Percentiles rank a stretch among this genome's conserved stretches.
These are phyloP conservation scores for Diarsia rubi DNA, from an alignment of 2,888 invertebrate species.

Conservation along the genomic window DNA sequence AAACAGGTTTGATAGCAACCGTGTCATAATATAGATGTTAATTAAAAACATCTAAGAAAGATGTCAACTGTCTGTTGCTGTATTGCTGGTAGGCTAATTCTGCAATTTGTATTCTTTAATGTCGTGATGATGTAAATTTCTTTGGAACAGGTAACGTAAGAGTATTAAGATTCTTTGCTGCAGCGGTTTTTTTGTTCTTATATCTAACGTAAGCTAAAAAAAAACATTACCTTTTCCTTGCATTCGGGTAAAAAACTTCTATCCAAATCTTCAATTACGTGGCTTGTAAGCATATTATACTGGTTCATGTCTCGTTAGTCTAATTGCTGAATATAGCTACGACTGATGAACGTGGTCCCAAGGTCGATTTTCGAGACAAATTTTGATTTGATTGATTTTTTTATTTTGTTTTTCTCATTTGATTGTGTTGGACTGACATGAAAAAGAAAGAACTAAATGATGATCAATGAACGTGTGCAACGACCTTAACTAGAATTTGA, in stretches of 20 bases:
- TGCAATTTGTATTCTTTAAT: slow-evolving; percentile 41
- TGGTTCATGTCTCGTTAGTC: background rate
- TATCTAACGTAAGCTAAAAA: background rate
- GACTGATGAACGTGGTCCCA: background rate
- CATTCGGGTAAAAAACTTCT: too few species aligned
- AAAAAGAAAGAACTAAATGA: background rate
- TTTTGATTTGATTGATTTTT: too few species aligned
- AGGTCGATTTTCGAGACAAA: too few species aligned
- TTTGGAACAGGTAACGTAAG: background rate
- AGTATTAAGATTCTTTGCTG: background rate
- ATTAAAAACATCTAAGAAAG: slow-evolving; percentile 50
- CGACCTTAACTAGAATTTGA: background rate
- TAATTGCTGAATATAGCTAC: background rate
- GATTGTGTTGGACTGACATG: background rate
- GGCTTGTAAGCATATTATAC: background rate
- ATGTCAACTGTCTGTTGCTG: slow-evolving; percentile 37
- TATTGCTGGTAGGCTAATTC: slow-evolving; percentile 36
- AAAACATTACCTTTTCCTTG: too few species aligned
- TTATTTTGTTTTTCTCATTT: background rate
- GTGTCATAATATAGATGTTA: slow-evolving; percentile 36
- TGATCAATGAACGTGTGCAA: background rate
- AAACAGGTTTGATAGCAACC: slow-evolving; percentile 45
- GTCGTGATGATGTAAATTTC: slow-evolving; percentile 27
- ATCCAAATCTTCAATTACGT: background rate
- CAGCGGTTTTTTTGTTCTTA: background rate